A percentile compares a stretch with the other conserved stretches of the same genome.
These are phyloP conservation scores for Homarus americanus DNA, from an alignment of 1,140 invertebrate species.

Conservation along the genomic window DNA sequence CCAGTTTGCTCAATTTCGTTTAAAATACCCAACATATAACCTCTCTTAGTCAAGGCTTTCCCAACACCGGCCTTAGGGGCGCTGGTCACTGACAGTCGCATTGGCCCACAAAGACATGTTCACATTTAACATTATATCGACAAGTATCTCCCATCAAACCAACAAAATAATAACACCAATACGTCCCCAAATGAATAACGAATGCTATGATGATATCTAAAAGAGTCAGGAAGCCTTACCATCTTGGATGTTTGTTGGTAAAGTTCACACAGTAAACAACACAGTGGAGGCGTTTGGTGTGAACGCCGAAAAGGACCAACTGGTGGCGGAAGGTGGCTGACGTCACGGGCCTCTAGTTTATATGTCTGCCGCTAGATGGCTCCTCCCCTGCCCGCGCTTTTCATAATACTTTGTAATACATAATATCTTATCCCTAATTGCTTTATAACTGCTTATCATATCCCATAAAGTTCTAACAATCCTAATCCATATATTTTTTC, in stretches of 20 bases:
- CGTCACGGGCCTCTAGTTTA: conserved; percentile 41
- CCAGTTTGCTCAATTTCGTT: no score
- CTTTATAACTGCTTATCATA: background rate
- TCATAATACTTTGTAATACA: background rate
- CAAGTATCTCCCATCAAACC: background rate
- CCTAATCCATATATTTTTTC: no score
- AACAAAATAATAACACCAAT: conserved; percentile 4
- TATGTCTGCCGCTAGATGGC: conserved; percentile 48
- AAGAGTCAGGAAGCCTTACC: conserved; percentile 30
- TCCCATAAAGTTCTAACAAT: no score
- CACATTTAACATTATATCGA: conserved; percentile 17
- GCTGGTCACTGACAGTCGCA: conserved; percentile 44
- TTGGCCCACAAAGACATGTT: conserved; percentile 49
- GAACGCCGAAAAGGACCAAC: conserved; percentile 72
- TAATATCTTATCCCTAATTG: background rate
- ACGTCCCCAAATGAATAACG: conserved; percentile 7
- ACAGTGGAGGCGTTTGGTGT: conserved; percentile 61
- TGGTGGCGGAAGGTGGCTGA: conserved; percentile 57
- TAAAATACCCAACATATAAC: no score
- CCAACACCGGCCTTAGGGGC: conserved; percentile 5
- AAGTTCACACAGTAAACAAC: conserved; percentile 41
- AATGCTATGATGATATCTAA: background rate
- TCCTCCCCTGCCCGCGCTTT: background rate
- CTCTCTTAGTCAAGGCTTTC: no score
- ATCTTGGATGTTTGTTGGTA: conserved; percentile 72